Evolutionary conservation across 1,140 invertebrate genomes (phyloP).

Genomic region (Drosophila jambulina): DNA sequence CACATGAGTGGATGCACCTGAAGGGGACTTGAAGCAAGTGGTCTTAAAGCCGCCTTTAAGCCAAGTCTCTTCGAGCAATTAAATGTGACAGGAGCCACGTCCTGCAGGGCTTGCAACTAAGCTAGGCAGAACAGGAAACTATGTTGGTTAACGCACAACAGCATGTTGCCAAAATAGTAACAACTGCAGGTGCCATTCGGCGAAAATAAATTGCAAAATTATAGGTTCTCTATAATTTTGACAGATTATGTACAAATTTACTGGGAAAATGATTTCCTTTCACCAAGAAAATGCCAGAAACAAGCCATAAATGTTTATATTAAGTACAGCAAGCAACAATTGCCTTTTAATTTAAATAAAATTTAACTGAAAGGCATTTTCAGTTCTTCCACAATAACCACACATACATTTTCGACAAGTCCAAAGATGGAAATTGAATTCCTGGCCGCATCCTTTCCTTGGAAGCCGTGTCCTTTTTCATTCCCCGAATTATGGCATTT

Average conservation of each 20-base stretch:
- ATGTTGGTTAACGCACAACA: constrained; percentile 2
- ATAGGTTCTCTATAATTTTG: neutral
- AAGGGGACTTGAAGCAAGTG: constrained; percentile 18
- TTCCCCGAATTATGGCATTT: neutral
- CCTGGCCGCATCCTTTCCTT: neutral
- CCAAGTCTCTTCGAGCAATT: constrained; percentile 28
- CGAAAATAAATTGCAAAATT: neutral
- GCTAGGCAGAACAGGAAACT: neutral
- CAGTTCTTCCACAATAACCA: too few relatives aligned
- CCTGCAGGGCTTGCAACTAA: neutral
- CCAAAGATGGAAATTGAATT: neutral
- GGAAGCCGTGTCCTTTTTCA: neutral
- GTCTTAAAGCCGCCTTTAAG: constrained; percentile 13
- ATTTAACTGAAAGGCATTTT: neutral
- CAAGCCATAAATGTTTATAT: neutral
- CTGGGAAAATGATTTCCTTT: neutral
- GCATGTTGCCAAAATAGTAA: neutral
- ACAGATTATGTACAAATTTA: neutral
- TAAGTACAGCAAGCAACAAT: neutral
- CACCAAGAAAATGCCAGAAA: neutral
- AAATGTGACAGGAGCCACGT: constrained; percentile 15
- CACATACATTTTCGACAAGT: neutral
- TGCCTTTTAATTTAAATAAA: neutral
- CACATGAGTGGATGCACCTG: constrained; percentile 35
- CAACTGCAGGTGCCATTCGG: neutral